These are phyloP conservation scores for Wiebesia pumilae DNA, from an alignment of 1,140 invertebrate genomes.

Conservation along the genomic window DNA sequence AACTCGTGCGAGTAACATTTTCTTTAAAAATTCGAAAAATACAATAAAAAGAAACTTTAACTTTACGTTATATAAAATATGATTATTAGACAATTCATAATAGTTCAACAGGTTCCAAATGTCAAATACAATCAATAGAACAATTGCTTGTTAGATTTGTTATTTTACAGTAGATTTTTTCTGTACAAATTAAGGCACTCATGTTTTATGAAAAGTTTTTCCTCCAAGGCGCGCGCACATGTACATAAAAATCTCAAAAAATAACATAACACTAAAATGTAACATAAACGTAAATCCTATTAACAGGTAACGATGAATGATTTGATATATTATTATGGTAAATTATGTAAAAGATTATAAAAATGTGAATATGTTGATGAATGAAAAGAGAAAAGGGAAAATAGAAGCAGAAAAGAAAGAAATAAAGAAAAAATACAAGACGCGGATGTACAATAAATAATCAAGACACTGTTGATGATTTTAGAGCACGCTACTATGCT, in stretches of 20 bases:
- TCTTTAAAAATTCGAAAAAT: conserved; percentile 48
- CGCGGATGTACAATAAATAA: conserved; percentile 74
- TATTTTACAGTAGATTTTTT: conserved; percentile 70
- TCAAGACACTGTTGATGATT: conserved; percentile 69
- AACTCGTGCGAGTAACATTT: conserved; percentile 39
- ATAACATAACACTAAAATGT: conserved; percentile 70
- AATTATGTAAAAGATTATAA: conserved; percentile 61
- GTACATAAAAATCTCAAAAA: conserved; percentile 69
- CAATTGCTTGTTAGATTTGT: conserved; percentile 66
- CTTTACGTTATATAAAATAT: conserved; percentile 47
- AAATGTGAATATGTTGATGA: conserved; percentile 68
- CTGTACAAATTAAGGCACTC: conserved; percentile 74
- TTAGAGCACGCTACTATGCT: conserved; percentile 68
- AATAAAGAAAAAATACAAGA: conserved; percentile 51
- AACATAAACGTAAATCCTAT: conserved; percentile 66
- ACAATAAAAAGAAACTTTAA: conserved; percentile 45
- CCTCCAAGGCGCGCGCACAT: conserved; percentile 59
- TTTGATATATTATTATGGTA: conserved; percentile 62
- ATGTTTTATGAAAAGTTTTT: conserved; percentile 63
- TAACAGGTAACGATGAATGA: conserved; percentile 67
- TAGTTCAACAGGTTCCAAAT: conserved; percentile 50
- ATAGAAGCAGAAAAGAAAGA: conserved; percentile 63
- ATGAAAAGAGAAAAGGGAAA: conserved; percentile 44
- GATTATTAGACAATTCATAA: conserved; percentile 51
- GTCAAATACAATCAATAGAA: conserved; percentile 58